phyloP scores from a whole-genome alignment of 2,888 invertebrate genomes.

The Phytoseiulus persimilis region DNA sequence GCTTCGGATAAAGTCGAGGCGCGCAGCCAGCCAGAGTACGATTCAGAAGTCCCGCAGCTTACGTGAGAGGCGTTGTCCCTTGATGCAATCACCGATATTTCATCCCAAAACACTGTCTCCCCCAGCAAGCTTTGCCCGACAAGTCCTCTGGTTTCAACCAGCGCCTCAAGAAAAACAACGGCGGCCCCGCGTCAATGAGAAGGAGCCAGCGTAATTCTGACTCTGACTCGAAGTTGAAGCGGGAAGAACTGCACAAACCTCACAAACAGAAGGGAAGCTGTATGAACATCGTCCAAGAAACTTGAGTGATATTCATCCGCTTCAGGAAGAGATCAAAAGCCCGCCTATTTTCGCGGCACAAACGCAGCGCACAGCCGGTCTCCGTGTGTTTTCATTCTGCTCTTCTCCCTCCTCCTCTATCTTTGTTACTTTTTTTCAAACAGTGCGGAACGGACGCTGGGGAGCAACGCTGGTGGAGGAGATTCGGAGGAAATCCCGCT shows the following conservation, averaged over 20 bases:
- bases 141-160: neutral
- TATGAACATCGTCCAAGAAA: neutral
- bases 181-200: neutral
- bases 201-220: neutral
- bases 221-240: neutral
- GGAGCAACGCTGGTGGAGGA: no score
- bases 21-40: no score
- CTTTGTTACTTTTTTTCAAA: no score
- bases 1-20: no score
- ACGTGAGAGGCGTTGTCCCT: no score
- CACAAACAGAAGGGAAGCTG: neutral
- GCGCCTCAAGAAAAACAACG: neutral
- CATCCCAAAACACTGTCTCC: no score
- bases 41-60: no score
- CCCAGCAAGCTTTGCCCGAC: neutral
- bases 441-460: no score
- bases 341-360: conserved; percentile 5
- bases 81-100: neutral
- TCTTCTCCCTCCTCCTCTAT: no score
- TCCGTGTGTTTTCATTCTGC: neutral
- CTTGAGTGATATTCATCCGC: neutral
- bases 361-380: neutral
- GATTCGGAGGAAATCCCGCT: no score
- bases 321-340: neutral
- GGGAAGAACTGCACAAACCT: neutral